Percentiles rank a stretch among this genome's conserved stretches.
phyloP scores from a whole-genome alignment of 37 sponge, comb jelly and placozoan genomes.

The Halisarca cf. caerulea region DNA sequence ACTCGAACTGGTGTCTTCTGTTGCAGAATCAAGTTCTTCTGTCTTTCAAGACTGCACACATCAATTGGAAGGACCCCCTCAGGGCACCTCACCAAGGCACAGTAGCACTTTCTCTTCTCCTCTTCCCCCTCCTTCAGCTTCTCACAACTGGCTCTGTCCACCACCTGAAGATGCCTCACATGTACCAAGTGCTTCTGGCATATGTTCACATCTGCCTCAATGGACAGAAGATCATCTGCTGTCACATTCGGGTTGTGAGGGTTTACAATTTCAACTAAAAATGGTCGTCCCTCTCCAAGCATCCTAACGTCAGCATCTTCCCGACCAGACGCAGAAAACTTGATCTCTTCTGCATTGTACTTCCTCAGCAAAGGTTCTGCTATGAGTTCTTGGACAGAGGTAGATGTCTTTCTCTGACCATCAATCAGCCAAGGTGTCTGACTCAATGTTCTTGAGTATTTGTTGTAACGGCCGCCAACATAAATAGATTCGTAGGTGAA shows the following conservation, averaged over 20 bases:
- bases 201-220: conserved; percentile 61
- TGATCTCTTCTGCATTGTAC: conserved; percentile 12
- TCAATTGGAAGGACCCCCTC: conserved; percentile 34
- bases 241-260: conserved; percentile 45
- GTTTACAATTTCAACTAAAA: conserved; percentile 77
- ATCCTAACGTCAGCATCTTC: conserved; percentile 98
- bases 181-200: conserved; percentile 31
- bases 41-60: conserved; percentile 29
- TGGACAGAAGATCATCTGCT: not conserved
- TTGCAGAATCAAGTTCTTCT: conserved; percentile 49
- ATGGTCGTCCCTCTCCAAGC: conserved; percentile 92
- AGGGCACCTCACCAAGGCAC: conserved; percentile 60
- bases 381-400: conserved; percentile 85
- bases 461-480: conserved; percentile 90
- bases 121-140: conserved; percentile 91
- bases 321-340: conserved; percentile 89
- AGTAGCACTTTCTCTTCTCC: conserved; percentile 84
- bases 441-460: conserved; percentile 80
- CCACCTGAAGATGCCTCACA: conserved; percentile 49
- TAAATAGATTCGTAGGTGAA: conserved; percentile 55
- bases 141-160: conserved; percentile 40
- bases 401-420: conserved; percentile 74
- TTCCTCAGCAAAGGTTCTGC: conserved; percentile 18
- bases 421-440: conserved; percentile 97
- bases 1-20: conserved; percentile 98